Conservation (phyloP, 2,797 vertebrate genomes). For the Tauraco hartlaubi region DNA sequence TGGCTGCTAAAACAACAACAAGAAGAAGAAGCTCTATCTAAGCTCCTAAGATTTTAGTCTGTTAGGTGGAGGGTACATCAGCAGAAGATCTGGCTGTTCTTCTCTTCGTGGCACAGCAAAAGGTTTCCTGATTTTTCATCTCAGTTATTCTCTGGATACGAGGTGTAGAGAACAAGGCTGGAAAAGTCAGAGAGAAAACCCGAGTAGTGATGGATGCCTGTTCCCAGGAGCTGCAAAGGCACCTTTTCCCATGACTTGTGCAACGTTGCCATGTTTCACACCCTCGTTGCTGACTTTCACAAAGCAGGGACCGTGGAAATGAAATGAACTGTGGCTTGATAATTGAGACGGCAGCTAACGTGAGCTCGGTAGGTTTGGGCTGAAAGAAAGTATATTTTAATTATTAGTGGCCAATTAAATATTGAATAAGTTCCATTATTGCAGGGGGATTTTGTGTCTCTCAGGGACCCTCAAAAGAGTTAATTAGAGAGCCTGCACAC, state of each 20-base stretch:
- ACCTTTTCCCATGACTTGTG: neutral
- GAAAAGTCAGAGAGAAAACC: neutral
- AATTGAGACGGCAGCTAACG: constrained; percentile 38
- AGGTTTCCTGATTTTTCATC: neutral
- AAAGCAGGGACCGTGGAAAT: neutral
- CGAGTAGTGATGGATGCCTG: neutral
- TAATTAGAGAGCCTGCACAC: constrained; percentile 56
- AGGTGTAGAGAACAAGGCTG: neutral
- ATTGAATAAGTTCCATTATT: constrained; percentile 54
- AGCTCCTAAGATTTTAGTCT: neutral
- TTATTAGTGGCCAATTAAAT: constrained; percentile 72
- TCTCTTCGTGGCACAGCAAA: neutral
- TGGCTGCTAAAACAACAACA: neutral
- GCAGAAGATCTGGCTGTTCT: neutral
- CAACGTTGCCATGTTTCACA: neutral
- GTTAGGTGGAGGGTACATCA: neutral
- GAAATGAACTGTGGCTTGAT: neutral
- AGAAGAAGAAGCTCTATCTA: neutral
- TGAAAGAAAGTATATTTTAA: constrained; percentile 64
- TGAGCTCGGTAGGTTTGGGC: neutral
- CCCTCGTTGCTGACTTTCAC: neutral
- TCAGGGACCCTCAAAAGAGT: constrained; percentile 32
- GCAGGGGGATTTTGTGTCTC: constrained; percentile 46
- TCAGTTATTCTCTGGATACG: neutral
- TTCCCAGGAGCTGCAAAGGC: neutral